Evolutionary conservation across 2,888 invertebrate genomes (phyloP).

Genomic region (Aleiodes leptofemur): DNA sequence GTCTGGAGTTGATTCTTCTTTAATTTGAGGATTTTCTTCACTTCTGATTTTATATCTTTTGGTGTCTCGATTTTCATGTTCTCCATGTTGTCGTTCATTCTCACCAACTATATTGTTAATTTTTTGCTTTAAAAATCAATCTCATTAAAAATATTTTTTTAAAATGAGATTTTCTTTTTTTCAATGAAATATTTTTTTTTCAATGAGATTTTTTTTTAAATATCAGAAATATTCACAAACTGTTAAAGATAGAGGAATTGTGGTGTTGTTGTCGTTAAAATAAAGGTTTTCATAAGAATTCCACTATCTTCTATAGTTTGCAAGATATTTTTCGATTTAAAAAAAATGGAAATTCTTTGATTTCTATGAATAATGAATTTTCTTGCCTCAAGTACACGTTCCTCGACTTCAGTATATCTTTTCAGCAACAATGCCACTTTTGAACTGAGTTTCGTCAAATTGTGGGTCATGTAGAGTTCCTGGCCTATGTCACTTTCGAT

Average conservation of each 20-base stretch:
- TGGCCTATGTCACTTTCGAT: slow-evolving; percentile 65
- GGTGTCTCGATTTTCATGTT: slow-evolving; percentile 68
- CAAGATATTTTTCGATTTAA: too few relatives aligned
- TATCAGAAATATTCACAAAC: background rate
- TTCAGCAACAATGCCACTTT: slow-evolving; percentile 56
- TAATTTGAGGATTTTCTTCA: slow-evolving; percentile 56
- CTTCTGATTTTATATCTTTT: slow-evolving; percentile 65
- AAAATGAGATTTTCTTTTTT: too few relatives aligned
- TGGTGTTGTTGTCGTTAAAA: too few relatives aligned
- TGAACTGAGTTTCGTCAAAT: slow-evolving; percentile 63
- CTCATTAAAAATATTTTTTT: too few relatives aligned
- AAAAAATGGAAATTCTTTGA: too few relatives aligned
- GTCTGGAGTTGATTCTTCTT: slow-evolving; percentile 41
- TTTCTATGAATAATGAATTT: background rate
- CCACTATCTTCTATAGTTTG: too few relatives aligned
- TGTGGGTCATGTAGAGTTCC: slow-evolving; percentile 66
- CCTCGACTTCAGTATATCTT: slow-evolving; percentile 63
- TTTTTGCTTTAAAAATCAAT: background rate
- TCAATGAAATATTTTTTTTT: too few relatives aligned
- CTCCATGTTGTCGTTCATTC: slow-evolving; percentile 66
- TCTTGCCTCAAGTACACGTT: slow-evolving; percentile 66
- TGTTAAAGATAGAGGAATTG: too few relatives aligned
- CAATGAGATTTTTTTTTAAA: too few relatives aligned
- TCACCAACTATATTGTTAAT: slow-evolving; percentile 60
- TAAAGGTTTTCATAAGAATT: too few relatives aligned